phyloP scores from a whole-genome alignment of 2,888 invertebrate genomes.

The Elmis aenea region DNA sequence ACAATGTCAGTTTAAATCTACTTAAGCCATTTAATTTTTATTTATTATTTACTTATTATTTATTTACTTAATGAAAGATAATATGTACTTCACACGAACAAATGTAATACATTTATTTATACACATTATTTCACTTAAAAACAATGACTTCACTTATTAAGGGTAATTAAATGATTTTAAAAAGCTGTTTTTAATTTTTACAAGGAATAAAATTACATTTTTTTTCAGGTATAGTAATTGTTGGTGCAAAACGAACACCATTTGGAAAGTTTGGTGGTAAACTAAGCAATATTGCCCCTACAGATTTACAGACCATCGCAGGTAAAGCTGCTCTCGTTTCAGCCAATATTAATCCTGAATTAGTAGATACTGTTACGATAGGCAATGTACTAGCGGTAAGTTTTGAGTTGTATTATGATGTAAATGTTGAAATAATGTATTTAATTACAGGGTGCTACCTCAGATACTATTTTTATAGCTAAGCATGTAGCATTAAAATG shows the following conservation, averaged over 20 bases:
- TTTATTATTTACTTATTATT: no score
- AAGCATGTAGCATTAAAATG: conserved; percentile 82
- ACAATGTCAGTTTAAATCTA: no score
- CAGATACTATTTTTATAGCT: conserved; percentile 81
- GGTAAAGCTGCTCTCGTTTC: conserved; percentile 72
- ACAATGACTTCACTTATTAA: no score
- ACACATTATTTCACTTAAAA: no score
- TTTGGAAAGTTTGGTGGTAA: conserved; percentile 93
- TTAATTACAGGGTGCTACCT: conserved; percentile 15
- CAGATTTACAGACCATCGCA: conserved; percentile 78
- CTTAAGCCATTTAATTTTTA: no score
- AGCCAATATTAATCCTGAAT: conserved; percentile 76
- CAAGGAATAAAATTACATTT: no score
- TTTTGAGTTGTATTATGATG: neutral
- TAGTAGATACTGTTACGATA: conserved; percentile 83
- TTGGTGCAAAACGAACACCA: conserved; percentile 94
- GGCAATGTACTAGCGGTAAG: conserved; percentile 84
- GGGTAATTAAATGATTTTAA: no score
- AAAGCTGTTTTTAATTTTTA: no score
- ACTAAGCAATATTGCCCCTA: conserved; percentile 66
- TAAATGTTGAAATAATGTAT: no score
- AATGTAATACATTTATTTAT: no score
- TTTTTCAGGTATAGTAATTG: conserved; percentile 77
- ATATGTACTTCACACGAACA: neutral
- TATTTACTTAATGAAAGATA: no score